These are phyloP conservation scores for Nycticebus coucang DNA, from an alignment of 2,113 vertebrate species.

Conservation along the genomic window DNA sequence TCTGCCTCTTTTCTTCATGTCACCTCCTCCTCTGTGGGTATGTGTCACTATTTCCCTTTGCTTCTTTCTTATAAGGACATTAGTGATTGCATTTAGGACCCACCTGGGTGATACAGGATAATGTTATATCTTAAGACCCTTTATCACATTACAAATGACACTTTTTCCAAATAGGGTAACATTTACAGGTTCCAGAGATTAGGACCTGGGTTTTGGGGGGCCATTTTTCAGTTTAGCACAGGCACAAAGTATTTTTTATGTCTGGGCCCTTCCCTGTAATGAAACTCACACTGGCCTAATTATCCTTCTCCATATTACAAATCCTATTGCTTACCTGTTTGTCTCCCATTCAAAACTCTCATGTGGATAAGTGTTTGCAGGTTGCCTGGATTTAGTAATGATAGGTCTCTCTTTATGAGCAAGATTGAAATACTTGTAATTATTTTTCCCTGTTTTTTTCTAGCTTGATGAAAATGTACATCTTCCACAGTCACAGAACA, in stretches of 20 bases:
- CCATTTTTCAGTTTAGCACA: background rate
- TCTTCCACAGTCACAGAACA: conserved; percentile 29
- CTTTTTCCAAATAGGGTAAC: background rate
- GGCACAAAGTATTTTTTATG: conserved; percentile 15
- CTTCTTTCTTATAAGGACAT: background rate
- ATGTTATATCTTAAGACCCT: conserved; percentile 12
- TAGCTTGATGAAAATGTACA: conserved; percentile 8
- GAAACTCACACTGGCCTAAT: background rate
- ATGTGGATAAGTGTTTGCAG: background rate
- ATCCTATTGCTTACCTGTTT: background rate
- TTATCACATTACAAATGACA: background rate
- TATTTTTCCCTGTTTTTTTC: conserved; percentile 34
- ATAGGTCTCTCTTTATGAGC: background rate
- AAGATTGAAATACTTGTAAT: background rate
- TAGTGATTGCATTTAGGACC: background rate
- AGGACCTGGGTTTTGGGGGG: background rate
- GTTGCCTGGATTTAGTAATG: background rate
- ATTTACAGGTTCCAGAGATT: conserved; percentile 9
- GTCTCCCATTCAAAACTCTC: conserved; percentile 34
- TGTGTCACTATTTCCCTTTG: background rate
- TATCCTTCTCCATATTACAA: background rate
- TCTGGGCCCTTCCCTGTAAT: background rate
- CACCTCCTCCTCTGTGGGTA: background rate
- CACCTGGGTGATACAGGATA: conserved; percentile 6
- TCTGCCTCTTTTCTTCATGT: background rate